These are phyloP conservation scores for Rhabdomys pumilio DNA, from an alignment of 2,797 vertebrate species.

Conservation along the genomic window DNA sequence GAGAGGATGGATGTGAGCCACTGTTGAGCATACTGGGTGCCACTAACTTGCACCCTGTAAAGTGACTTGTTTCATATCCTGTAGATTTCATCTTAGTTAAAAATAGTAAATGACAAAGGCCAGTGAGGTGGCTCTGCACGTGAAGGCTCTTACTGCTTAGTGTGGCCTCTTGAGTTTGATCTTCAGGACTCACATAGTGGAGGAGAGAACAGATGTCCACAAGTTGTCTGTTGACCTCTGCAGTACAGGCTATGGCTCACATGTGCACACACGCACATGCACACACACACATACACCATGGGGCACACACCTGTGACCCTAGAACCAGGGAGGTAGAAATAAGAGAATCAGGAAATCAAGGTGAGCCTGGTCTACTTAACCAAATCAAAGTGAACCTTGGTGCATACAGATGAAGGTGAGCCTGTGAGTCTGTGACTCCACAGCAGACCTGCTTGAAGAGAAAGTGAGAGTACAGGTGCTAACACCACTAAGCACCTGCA, in stretches of 20 bases:
- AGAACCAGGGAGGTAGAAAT: neutral
- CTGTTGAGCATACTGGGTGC: neutral
- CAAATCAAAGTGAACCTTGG: neutral
- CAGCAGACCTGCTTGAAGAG: no score
- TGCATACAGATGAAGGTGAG: neutral
- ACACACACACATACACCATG: neutral
- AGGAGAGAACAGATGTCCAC: neutral
- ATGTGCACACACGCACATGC: neutral
- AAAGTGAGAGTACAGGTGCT: neutral
- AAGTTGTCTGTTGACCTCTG: neutral
- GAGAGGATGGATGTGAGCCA: neutral
- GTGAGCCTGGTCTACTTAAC: neutral
- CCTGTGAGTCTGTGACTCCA: neutral
- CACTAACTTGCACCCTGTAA: neutral
- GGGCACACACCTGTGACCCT: no score
- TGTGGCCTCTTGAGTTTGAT: neutral
- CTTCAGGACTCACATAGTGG: neutral
- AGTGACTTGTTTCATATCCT: neutral
- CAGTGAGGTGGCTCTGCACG: rapidly evolving
- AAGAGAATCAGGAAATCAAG: neutral
- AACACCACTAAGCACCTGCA: no score
- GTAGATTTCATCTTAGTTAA: neutral
- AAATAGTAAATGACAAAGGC: neutral
- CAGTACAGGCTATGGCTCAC: neutral
- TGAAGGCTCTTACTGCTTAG: neutral